Evolutionary conservation across 2,888 invertebrate genomes (phyloP).

Genomic region (Zele albiditarsus): DNA sequence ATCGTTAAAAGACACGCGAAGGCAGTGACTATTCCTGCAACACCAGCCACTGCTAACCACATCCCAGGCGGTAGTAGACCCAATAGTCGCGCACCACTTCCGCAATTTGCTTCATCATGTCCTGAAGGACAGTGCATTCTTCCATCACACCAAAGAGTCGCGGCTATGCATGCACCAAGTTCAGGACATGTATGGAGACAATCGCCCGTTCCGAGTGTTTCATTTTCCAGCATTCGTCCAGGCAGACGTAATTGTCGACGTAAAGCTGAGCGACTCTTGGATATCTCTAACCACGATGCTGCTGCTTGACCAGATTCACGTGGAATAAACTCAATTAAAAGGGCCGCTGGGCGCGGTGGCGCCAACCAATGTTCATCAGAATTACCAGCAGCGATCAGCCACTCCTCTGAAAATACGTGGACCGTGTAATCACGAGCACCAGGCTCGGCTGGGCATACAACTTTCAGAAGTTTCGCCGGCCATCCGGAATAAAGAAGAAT

Average conservation of each 20-base stretch:
- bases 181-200: constrained; percentile 71
- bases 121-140: constrained; percentile 73
- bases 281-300: constrained; percentile 86
- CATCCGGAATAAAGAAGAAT: constrained; percentile 87
- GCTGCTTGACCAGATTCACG: constrained; percentile 83
- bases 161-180: constrained; percentile 69
- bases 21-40: constrained; percentile 73
- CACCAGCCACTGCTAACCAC: constrained; percentile 69
- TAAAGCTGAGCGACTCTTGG: constrained; percentile 78
- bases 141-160: constrained; percentile 74
- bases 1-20: constrained; percentile 72
- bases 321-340: constrained; percentile 81
- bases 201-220: constrained; percentile 62
- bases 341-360: constrained; percentile 75
- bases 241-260: constrained; percentile 76
- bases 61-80: constrained; percentile 75
- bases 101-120: constrained; percentile 81
- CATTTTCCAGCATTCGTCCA: constrained; percentile 63
- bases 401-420: constrained; percentile 87
- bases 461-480: constrained; percentile 75
- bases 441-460: constrained; percentile 83
- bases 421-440: constrained; percentile 80
- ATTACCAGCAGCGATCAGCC: constrained; percentile 75
- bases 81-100: constrained; percentile 70
- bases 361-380: constrained; percentile 62